These are phyloP conservation scores for Galerucella nymphaeae DNA, from an alignment of 2,888 invertebrate species.

Conservation along the genomic window DNA sequence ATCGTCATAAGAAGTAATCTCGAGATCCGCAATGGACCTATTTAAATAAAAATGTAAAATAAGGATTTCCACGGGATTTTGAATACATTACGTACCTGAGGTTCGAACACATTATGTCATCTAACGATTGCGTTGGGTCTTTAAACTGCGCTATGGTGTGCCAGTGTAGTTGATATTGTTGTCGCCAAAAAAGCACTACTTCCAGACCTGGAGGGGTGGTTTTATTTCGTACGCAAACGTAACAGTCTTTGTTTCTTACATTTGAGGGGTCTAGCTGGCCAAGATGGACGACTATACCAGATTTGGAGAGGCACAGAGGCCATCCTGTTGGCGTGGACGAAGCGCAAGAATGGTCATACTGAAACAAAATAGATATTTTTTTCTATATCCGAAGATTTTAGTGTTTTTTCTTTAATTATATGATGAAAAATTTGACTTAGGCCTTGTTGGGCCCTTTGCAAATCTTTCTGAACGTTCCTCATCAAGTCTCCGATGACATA, in stretches of 20 bases:
- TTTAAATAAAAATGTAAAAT: neutral
- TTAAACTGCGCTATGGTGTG: conserved; percentile 60
- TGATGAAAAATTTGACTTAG: too few species aligned
- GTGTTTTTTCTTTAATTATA: conserved; percentile 13
- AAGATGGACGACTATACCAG: conserved; percentile 73
- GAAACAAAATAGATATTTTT: conserved; percentile 54
- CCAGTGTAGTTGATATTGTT: conserved; percentile 56
- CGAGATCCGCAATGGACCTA: conserved; percentile 58
- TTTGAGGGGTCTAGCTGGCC: conserved; percentile 72
- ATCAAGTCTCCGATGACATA: too few species aligned
- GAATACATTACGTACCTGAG: conserved; percentile 40
- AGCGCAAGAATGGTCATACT: conserved; percentile 68
- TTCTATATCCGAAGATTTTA: too few species aligned
- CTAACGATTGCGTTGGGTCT: conserved; percentile 54
- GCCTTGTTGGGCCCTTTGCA: too few species aligned
- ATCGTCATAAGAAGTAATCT: conserved; percentile 58
- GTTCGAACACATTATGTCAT: conserved; percentile 62
- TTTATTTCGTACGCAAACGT: conserved; percentile 69
- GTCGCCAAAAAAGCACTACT: conserved; percentile 60
- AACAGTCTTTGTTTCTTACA: conserved; percentile 73
- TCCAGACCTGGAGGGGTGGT: conserved; percentile 51
- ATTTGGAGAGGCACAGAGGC: conserved; percentile 73
- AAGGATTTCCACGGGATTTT: neutral
- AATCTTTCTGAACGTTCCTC: too few species aligned
- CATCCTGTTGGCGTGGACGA: conserved; percentile 70